Base-by-base conservation (phyloP, 2,113 vertebrate genomes). In the Catagonus wagneri region DNA sequence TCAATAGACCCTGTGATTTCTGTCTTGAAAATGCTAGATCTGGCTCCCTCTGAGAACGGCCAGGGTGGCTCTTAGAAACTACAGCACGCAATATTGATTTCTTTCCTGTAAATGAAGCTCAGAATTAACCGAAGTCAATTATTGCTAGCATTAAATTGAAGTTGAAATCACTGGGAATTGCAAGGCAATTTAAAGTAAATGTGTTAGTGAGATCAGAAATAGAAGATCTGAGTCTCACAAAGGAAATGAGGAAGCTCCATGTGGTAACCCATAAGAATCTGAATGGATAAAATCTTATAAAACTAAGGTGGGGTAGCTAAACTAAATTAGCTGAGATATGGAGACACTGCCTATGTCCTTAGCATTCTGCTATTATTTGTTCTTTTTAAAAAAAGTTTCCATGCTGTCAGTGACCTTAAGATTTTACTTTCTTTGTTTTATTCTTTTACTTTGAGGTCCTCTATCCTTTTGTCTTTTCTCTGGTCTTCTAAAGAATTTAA, bases 81-180 rank as follows among this genome's bases (percentile, higher is more conserved):
- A 74, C 7, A 87, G 29, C 44, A 50, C 44, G 61, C 8, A 36
- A 11, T 56, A 85, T 88, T 0, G 4, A 93, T 68, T n/a, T 79
- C 36, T 76, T 61, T 39, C 39, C 68, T 76, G 23, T 94, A 76
- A 93, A 66, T 84, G 65, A 76, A 97, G 58, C 76, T 90, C 23
- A 85, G n/a, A 95, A 85, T 56, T 90, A 90, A 90, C 39, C 34
- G 13, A 32, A 90, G 63, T 86, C 74, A 75, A 61, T 80, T 94
- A 87, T 78, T 94, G 2, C 44, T 63, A 29, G 27, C 20, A 83
- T 39, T 89, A 90, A 90, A 76, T n/a, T 93, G 29, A 96, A 83
- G 39, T 36, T 79, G 44, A 92, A 94, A 60, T 92, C 69, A 79
- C 39, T 88, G 32, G 61, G 29, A 91, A 78, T 83, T 83, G 27